Percentiles rank a stretch among this genome's conserved stretches.
These are phyloP conservation scores for Metridium senile DNA, from an alignment of 92 coral and sea anemone genomes.

Conservation along the genomic window DNA sequence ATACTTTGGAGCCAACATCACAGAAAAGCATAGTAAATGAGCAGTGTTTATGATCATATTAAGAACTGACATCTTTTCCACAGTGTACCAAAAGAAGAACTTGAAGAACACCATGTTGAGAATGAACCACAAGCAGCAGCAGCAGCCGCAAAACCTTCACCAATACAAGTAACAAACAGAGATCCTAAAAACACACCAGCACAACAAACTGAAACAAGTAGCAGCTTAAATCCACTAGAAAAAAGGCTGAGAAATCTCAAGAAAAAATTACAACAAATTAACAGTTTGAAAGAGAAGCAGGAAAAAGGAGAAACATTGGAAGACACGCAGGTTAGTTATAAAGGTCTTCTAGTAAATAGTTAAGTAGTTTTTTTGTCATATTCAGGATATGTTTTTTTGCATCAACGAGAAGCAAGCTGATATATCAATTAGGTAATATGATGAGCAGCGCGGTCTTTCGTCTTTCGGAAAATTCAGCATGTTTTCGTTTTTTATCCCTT, in stretches of 20 bases:
- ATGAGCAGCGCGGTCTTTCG: too few species aligned
- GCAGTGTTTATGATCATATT: too few species aligned
- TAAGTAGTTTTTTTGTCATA: too few species aligned
- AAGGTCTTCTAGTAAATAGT: too few species aligned
- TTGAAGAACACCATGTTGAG: background rate
- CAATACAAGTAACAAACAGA: background rate
- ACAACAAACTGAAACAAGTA: background rate
- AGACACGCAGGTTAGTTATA: slow-evolving; percentile 68
- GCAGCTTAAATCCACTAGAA: slow-evolving; percentile 65
- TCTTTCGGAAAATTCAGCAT: too few species aligned
- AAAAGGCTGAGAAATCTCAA: slow-evolving; percentile 73
- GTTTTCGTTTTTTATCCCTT: too few species aligned
- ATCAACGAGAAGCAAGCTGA: too few species aligned
- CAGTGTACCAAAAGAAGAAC: background rate
- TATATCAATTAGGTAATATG: too few species aligned
- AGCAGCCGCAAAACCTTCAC: background rate
- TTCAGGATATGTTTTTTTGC: too few species aligned
- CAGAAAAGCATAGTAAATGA: too few species aligned
- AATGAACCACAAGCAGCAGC: background rate
- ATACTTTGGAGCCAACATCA: too few species aligned
- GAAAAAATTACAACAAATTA: slow-evolving; percentile 88
- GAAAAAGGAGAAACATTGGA: slow-evolving; percentile 77
- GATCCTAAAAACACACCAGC: background rate
- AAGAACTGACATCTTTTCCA: background rate
- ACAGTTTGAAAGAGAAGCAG: slow-evolving; percentile 64